Percentiles rank a stretch among this genome's conserved stretches.
Conservation (phyloP, 2,888 invertebrate species). For the Sicus ferrugineus region DNA sequence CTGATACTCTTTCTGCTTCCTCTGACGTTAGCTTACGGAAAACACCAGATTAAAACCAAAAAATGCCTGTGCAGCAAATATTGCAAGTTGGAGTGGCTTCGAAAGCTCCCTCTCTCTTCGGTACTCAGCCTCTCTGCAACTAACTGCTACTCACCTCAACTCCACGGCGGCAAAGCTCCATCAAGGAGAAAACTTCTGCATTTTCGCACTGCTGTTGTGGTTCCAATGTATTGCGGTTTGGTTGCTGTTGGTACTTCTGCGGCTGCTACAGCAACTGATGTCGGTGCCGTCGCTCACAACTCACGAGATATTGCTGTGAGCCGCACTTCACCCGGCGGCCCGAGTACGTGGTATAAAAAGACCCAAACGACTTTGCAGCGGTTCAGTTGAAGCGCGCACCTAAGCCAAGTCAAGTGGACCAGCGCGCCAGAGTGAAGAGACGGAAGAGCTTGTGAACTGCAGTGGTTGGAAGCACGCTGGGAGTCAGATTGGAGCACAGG, state of each 20-base stretch:
- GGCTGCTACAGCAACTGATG: not conserved
- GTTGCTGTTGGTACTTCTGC: not conserved
- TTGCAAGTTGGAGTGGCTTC: no score
- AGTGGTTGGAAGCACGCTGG: not conserved
- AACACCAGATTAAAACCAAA: no score
- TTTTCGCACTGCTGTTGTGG: not conserved
- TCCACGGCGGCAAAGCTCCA: not conserved
- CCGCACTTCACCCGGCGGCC: conserved; percentile 25
- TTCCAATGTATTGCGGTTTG: no score
- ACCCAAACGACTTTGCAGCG: conserved; percentile 53
- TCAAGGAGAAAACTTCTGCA: conserved; percentile 1
- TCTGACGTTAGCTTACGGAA: no score
- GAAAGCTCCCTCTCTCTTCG: no score
- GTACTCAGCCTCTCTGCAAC: no score
- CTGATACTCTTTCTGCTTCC: no score
- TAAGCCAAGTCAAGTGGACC: conserved; percentile 24
- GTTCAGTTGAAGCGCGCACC: conserved; percentile 52
- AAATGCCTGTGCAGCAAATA: no score
- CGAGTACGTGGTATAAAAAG: conserved; percentile 56
- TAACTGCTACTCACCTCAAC: conserved; percentile 13
- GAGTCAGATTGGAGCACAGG: not conserved
- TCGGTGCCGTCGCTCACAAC: conserved; percentile 6
- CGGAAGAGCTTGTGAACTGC: not conserved
- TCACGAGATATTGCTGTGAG: conserved; percentile 22
- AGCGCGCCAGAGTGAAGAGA: conserved; percentile 13